Conservation (phyloP, 2,113 vertebrate genomes). For the Perca flavescens region DNA sequence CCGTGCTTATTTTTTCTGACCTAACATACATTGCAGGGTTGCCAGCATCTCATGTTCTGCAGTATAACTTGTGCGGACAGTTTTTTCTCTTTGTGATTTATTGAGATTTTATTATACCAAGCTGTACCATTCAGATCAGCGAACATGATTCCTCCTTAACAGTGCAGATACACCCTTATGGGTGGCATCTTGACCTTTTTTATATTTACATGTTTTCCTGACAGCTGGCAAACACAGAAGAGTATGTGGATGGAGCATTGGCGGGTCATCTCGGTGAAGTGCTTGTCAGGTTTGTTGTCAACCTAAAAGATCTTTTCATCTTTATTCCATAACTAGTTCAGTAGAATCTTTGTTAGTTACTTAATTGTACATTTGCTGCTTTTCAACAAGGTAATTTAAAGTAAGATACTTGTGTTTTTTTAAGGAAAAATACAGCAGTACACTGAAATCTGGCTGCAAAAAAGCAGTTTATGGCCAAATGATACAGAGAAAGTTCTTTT, state of each 20-base stretch:
- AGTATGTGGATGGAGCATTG: slow-evolving; percentile 97
- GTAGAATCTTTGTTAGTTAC: neutral
- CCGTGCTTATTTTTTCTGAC: neutral
- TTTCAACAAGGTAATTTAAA: neutral
- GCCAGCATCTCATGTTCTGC: neutral
- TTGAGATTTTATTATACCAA: neutral
- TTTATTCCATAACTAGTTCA: neutral
- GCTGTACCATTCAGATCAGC: neutral
- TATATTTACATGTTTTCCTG: neutral
- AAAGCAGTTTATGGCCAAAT: neutral
- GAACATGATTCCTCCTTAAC: neutral
- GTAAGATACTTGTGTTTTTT: neutral
- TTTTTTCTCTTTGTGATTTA: neutral
- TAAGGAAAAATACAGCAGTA: too few species aligned
- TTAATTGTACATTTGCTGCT: neutral
- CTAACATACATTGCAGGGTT: neutral
- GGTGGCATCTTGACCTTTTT: neutral
- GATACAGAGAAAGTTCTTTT: neutral
- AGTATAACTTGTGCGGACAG: neutral
- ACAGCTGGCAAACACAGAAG: slow-evolving; percentile 98
- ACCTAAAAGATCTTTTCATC: neutral
- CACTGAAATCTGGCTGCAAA: too few species aligned
- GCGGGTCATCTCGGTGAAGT: slow-evolving; percentile 98
- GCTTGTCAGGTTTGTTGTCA: slow-evolving; percentile 90
- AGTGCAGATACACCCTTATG: neutral